Base-by-base conservation (phyloP, 2,113 vertebrate species). In the Ellobius talpinus region DNA sequence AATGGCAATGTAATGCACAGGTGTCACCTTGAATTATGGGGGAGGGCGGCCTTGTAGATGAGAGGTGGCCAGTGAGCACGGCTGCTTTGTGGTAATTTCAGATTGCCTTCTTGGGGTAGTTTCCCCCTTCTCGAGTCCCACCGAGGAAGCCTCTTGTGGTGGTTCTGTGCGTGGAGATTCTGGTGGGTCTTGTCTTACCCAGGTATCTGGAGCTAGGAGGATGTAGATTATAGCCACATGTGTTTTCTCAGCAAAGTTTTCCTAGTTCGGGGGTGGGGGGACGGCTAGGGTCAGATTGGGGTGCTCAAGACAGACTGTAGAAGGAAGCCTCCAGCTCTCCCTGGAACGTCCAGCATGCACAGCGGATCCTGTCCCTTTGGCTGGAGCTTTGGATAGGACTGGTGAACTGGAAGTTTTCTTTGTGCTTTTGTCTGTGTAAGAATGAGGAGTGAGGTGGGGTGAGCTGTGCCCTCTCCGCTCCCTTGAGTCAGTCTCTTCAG, bases 61-160 rank as follows among this genome's bases (percentile, higher is more conserved):
- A 89, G 68, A 78, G 23, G 82, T 36, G 3, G 86, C 85, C n/a
- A 66, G 17, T 89, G 74, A 90, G n/a, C n/a, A 42, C 0, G 42
- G 58, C 29, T 96, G 55, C 73, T 78, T 5, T 96, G 17, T 90
- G 65, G 65, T 68, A 66, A 74, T 31, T 45, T 97, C 14, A 55
- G 84, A 73, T 31, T 63, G n/a, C n/a, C 50, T 93, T 31, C 82
- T 91, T 12, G 61, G 77, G 78, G 66, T 78, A 87, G 21, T 84
- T 79, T 47, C 36, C 63, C n/a, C n/a, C n/a, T n/a, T n/a, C n/a
- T n/a, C n/a, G n/a, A n/a, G n/a, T n/a, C n/a, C n/a, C n/a, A n/a
- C n/a, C 24, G 52, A 1, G 81, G 77, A 72, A 76, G 68, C 45
- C 52, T 36, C 78, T 39, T 87, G 2, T 68, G 26, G 47, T 93